Conservation (phyloP, 2,113 vertebrate genomes). For the Prunella fulvescens region DNA sequence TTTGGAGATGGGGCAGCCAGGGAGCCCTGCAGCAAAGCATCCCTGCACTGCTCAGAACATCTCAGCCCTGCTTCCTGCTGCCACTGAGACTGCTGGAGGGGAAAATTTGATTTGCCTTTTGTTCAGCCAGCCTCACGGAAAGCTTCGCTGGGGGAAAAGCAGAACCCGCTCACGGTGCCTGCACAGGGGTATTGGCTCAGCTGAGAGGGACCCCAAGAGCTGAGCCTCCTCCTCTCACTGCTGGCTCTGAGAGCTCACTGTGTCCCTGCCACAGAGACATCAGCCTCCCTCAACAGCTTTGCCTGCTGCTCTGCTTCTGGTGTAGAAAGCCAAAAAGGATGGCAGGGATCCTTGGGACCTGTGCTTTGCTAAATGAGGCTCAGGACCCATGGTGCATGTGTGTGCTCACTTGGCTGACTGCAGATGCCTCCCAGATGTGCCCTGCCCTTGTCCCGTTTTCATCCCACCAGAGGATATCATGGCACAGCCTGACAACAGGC, state of each 20-base stretch:
- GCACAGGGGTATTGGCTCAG: neutral
- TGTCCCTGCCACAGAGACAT: neutral
- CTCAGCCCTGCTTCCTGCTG: neutral
- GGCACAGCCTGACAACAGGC: neutral
- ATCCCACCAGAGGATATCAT: neutral
- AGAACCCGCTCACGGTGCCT: neutral
- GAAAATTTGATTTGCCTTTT: slow-evolving; percentile 46
- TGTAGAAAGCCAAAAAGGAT: neutral
- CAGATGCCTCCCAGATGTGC: fast-evolving
- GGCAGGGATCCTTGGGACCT: neutral
- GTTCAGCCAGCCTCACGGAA: neutral
- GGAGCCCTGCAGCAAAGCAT: neutral
- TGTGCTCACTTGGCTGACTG: neutral
- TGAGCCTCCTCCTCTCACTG: neutral
- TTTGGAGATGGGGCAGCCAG: neutral
- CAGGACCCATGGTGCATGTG: neutral
- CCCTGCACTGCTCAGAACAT: neutral
- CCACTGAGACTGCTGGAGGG: neutral
- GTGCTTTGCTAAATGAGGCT: neutral
- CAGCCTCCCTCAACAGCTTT: neutral
- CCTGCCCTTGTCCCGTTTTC: neutral
- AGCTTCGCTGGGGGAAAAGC: neutral
- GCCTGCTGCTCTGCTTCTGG: neutral
- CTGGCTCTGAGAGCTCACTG: neutral
- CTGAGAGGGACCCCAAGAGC: neutral